phyloP scores from a whole-genome alignment of 2,113 vertebrate genomes.

The Hypomesus transpacificus region DNA sequence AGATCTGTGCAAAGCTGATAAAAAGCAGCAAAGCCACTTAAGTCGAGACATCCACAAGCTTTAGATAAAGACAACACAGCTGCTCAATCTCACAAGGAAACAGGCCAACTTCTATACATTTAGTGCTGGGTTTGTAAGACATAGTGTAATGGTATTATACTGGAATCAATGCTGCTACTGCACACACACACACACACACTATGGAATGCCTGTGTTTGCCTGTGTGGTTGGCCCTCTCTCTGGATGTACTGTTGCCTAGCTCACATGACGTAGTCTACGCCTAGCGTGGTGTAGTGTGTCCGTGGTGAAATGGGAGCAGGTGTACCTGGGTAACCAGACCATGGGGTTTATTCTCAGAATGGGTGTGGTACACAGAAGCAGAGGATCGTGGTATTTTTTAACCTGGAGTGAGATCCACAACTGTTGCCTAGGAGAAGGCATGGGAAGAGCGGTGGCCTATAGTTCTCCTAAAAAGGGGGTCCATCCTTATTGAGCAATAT shows the following conservation, averaged over 20 bases:
- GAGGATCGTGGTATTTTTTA: conserved; percentile 63
- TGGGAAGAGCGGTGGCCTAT: conserved; percentile 27
- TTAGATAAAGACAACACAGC: not conserved
- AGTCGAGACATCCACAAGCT: not conserved
- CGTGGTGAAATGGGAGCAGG: conserved; percentile 58
- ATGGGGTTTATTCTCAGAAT: conserved; percentile 56
- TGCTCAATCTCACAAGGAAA: not conserved
- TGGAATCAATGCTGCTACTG: not conserved
- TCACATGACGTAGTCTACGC: conserved; percentile 38
- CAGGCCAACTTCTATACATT: not conserved
- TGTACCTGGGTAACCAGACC: conserved; percentile 57
- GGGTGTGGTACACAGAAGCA: conserved; percentile 62
- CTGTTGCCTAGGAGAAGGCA: conserved; percentile 50
- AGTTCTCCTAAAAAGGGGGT: conserved; percentile 45
- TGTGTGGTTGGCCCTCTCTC: conserved; percentile 35
- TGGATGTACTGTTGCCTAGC: conserved; percentile 31
- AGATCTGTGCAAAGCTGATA: conserved; percentile 11
- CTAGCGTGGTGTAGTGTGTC: conserved; percentile 63
- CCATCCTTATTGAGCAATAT: not conserved
- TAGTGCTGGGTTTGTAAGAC: conserved; percentile 17
- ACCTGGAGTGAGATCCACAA: conserved; percentile 65
- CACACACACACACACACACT: conserved; percentile 12
- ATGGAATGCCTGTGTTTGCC: conserved; percentile 29
- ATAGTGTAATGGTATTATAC: conserved; percentile 18
- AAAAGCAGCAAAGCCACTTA: not conserved